phyloP scores from a whole-genome alignment of 2,888 invertebrate genomes.

The Metellina segmentata region DNA sequence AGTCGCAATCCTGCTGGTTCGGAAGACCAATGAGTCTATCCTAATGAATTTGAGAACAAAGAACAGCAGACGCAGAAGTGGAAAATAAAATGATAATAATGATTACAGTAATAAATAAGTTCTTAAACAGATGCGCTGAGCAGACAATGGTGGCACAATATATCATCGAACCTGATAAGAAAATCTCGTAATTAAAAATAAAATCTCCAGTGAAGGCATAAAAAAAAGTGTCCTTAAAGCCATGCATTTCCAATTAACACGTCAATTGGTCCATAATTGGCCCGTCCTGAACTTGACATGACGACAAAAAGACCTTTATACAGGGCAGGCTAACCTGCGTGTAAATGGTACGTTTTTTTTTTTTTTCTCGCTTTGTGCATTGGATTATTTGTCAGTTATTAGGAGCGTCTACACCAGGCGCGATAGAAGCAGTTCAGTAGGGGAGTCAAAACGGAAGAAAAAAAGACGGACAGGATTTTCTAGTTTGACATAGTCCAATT shows the following conservation, averaged over 20 bases:
- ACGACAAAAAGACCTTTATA: constrained; percentile 71
- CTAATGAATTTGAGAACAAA: constrained; percentile 71
- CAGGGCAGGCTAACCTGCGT: constrained; percentile 60
- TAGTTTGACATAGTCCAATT: not conserved
- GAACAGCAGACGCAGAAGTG: constrained; percentile 16
- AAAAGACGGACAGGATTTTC: not conserved
- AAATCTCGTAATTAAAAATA: constrained; percentile 64
- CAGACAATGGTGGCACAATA: constrained; percentile 67
- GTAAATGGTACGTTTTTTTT: constrained; percentile 63
- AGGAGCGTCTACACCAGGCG: constrained; percentile 1
- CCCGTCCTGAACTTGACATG: constrained; percentile 57
- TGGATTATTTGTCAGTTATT: constrained; percentile 59
- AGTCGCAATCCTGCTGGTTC: not conserved
- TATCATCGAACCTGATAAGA: constrained; percentile 67
- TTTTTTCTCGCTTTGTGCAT: constrained; percentile 21
- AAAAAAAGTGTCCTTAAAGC: constrained; percentile 40
- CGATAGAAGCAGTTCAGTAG: not conserved
- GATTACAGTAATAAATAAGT: constrained; percentile 15
- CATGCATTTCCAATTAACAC: constrained; percentile 74
- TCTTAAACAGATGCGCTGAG: constrained; percentile 19
- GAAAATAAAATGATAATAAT: constrained; percentile 41
- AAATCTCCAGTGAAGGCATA: not conserved
- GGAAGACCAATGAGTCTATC: constrained; percentile 14
- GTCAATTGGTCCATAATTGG: constrained; percentile 71
- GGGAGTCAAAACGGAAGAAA: not conserved